Evolutionary conservation across 1,140 invertebrate species (phyloP).

Genomic region (Brachionus asplanchnoidis): DNA sequence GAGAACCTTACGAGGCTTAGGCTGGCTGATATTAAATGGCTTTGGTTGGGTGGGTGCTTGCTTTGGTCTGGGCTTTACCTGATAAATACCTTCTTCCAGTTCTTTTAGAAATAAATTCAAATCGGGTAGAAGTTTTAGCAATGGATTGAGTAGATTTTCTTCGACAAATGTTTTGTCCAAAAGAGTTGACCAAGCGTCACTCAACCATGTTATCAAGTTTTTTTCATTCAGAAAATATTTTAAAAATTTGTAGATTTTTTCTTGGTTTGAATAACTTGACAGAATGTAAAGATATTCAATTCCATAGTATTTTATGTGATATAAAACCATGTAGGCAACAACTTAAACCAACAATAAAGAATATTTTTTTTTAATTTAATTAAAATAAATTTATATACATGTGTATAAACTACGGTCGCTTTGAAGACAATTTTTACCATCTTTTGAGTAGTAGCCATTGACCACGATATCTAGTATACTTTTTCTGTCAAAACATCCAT

Average conservation of each 20-base stretch:
- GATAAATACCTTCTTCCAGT: neutral
- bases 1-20: neutral
- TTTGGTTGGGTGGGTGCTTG: neutral
- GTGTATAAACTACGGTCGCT: conserved; percentile 3
- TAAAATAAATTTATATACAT: neutral
- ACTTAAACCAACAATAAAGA: neutral
- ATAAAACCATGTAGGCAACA: neutral
- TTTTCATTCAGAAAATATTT: conserved; percentile 53
- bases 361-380: neutral
- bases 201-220: conserved; percentile 53
- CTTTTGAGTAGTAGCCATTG: conserved; percentile 20
- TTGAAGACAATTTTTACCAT: conserved; percentile 23
- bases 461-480: conserved; percentile 4
- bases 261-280: neutral
- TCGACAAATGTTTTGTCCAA: conserved; percentile 54
- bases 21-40: conserved; percentile 23
- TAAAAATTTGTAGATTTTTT: conserved; percentile 48
- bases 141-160: conserved; percentile 48
- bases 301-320: conserved; percentile 23
- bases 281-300: conserved; percentile 9
- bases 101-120: neutral
- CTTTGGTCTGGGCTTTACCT: neutral
- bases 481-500: conserved; percentile 22
- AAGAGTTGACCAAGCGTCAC: conserved; percentile 52
- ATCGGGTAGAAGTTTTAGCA: conserved; percentile 39